Evolutionary conservation across 2,888 invertebrate species (phyloP).

Genomic region (Pomacea canaliculata): DNA sequence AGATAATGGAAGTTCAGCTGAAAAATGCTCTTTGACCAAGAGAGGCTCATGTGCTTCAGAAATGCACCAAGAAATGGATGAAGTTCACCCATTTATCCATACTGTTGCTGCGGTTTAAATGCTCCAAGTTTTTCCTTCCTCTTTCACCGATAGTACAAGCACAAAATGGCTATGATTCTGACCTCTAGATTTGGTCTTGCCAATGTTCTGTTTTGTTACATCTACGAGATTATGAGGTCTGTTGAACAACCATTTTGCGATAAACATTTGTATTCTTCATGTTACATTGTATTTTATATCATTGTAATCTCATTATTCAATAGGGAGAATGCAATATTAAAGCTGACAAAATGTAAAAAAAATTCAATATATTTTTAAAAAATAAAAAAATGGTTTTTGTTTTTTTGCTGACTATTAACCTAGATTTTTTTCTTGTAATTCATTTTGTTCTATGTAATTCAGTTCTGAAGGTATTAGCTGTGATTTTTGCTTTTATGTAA

Average conservation of each 20-base stretch:
- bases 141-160: not conserved
- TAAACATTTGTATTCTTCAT: too few relatives aligned
- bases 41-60: slow-evolving; percentile 56
- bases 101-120: slow-evolving; percentile 34
- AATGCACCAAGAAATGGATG: slow-evolving; percentile 51
- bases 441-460: too few relatives aligned
- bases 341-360: not conserved
- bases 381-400: not conserved
- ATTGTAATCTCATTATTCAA: not conserved
- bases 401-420: too few relatives aligned
- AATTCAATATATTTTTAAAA: not conserved
- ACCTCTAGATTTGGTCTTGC: too few relatives aligned
- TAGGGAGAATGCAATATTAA: slow-evolving; percentile 1
- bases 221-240: too few relatives aligned
- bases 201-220: too few relatives aligned
- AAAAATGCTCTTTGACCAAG: slow-evolving; percentile 19
- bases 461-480: too few relatives aligned
- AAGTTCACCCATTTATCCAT: slow-evolving; percentile 30
- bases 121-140: not conserved
- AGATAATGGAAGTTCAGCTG: slow-evolving; percentile 1
- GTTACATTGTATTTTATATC: too few relatives aligned
- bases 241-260: too few relatives aligned
- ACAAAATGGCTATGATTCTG: too few relatives aligned
- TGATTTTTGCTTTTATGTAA: too few relatives aligned
- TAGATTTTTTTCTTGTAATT: too few relatives aligned